Conservation (phyloP, 2,113 vertebrate genomes). For the Petrocephalus microphthalmus region DNA sequence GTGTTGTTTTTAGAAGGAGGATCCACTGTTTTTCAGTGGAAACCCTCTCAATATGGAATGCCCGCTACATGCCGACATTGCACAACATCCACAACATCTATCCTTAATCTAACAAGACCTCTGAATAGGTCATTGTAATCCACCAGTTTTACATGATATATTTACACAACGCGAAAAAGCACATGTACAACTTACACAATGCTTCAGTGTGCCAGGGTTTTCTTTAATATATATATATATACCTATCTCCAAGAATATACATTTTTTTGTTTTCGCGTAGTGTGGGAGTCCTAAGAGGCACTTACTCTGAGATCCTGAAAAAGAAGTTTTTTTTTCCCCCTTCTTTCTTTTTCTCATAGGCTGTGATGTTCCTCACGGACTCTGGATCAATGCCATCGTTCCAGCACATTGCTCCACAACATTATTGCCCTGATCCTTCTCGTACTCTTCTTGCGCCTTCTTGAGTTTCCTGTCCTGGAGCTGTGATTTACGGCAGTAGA, state of each 20-base stretch:
- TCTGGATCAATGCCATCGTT: background rate
- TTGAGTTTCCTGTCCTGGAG: slow-evolving; percentile 56
- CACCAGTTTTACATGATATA: background rate
- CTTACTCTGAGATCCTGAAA: slow-evolving; percentile 10
- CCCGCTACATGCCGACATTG: background rate
- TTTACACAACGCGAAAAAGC: background rate
- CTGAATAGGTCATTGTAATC: background rate
- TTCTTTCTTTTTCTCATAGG: background rate
- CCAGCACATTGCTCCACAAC: background rate
- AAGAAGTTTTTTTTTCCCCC: background rate
- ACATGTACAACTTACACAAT: background rate
- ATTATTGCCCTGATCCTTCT: slow-evolving; percentile 53
- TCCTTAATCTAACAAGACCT: background rate
- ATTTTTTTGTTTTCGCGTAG: background rate
- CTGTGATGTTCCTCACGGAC: background rate
- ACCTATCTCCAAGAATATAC: background rate
- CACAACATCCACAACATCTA: background rate
- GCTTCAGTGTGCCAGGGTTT: background rate
- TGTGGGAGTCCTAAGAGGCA: background rate
- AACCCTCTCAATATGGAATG: background rate
- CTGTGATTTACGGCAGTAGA: slow-evolving; percentile 64
- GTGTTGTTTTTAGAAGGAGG: background rate
- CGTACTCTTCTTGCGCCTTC: slow-evolving; percentile 61
- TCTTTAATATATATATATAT: background rate
- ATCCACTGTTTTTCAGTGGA: background rate